Evolutionary conservation across 2,113 vertebrate species (phyloP).

Genomic region (Silurus glanis): DNA sequence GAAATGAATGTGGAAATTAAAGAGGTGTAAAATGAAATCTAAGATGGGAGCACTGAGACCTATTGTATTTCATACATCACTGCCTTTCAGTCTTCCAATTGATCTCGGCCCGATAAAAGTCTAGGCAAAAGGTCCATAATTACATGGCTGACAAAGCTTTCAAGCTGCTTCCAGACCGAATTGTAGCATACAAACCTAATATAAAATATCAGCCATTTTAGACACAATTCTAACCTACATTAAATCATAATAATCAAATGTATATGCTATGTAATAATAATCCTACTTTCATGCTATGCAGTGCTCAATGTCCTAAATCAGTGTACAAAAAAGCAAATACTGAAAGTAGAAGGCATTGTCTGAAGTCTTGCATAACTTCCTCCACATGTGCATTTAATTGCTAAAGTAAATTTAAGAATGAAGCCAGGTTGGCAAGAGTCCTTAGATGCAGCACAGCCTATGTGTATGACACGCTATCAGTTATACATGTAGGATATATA

Average conservation of each 20-base stretch:
- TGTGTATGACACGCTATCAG: background rate
- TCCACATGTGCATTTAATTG: background rate
- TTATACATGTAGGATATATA: background rate
- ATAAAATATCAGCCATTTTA: background rate
- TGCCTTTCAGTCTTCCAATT: background rate
- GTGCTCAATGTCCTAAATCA: background rate
- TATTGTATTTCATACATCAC: background rate
- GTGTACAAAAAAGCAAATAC: background rate
- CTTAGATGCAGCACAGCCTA: background rate
- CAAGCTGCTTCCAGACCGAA: background rate
- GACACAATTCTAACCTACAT: background rate
- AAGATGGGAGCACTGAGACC: background rate
- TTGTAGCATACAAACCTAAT: background rate
- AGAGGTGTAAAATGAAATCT: background rate
- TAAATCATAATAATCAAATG: background rate
- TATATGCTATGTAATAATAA: no score
- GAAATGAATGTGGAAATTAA: background rate
- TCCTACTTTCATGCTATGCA: background rate
- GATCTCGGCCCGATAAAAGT: background rate
- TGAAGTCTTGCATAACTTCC: background rate
- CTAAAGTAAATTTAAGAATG: background rate
- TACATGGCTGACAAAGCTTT: no score
- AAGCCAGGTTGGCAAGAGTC: background rate
- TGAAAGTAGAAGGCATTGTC: background rate
- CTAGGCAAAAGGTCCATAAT: background rate